Conservation (phyloP, 2,888 invertebrate species). For the Synanthedon formicaeformis region DNA sequence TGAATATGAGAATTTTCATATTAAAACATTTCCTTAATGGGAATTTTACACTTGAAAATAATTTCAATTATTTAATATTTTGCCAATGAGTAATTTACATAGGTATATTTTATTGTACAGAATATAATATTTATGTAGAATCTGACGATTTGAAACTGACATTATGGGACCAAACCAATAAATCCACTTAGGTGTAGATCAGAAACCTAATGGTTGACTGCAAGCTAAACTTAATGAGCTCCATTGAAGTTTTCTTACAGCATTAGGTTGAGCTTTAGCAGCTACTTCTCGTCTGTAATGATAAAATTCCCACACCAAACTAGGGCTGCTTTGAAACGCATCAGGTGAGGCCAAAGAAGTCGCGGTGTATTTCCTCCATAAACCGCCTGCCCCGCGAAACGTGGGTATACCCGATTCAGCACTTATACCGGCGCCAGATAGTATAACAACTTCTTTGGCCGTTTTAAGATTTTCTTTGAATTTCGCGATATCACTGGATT, state of each 20-base stretch:
- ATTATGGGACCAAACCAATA: too few relatives aligned
- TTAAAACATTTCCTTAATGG: not conserved
- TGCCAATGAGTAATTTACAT: too few relatives aligned
- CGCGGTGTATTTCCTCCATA: conserved; percentile 83
- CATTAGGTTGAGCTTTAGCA: conserved; percentile 76
- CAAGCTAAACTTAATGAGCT: too few relatives aligned
- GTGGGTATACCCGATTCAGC: conserved; percentile 91
- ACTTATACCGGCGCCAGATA: conserved; percentile 85
- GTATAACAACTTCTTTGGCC: conserved; percentile 75
- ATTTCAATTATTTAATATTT: too few relatives aligned
- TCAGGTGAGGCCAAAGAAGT: conserved; percentile 75
- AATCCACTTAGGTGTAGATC: too few relatives aligned
- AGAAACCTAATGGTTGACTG: too few relatives aligned
- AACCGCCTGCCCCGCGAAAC: conserved; percentile 84
- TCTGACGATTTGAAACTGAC: too few relatives aligned
- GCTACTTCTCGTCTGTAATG: conserved; percentile 86
- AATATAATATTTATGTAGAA: too few relatives aligned
- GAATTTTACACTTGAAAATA: not conserved
- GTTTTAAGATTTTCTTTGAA: conserved; percentile 71
- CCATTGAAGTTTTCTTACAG: conserved; percentile 46
- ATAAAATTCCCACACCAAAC: conserved; percentile 92
- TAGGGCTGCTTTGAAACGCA: conserved; percentile 79
- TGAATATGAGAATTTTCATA: conserved; percentile 1
- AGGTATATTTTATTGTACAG: too few relatives aligned
- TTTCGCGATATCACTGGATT: conserved; percentile 47